Evolutionary conservation across 2,113 vertebrate genomes (phyloP).

Genomic region (Albula goreensis): DNA sequence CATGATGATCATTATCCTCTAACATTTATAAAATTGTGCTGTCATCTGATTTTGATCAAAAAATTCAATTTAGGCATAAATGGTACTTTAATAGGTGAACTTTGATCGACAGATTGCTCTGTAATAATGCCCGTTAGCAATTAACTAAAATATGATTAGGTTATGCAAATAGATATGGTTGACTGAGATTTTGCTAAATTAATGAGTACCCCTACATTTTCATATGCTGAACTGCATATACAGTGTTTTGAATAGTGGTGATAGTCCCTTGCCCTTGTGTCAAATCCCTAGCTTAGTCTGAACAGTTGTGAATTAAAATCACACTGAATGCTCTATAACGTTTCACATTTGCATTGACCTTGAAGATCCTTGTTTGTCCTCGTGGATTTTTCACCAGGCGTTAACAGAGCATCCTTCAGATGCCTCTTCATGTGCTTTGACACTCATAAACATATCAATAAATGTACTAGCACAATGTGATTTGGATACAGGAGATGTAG

Average conservation of each 20-base stretch:
- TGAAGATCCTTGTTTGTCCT: background rate
- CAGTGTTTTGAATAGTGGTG: background rate
- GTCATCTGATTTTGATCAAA: background rate
- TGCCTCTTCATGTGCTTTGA: background rate
- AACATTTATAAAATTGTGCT: background rate
- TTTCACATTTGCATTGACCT: background rate
- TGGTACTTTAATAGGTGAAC: background rate
- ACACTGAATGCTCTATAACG: background rate
- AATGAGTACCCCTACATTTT: background rate
- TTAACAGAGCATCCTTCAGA: background rate
- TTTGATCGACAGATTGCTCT: slow-evolving; percentile 1
- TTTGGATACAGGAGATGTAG: background rate
- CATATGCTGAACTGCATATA: background rate
- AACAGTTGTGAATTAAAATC: background rate
- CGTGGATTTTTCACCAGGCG: background rate
- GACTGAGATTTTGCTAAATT: background rate
- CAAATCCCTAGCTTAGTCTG: background rate
- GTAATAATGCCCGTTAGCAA: background rate
- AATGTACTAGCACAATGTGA: background rate
- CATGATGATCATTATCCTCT: background rate
- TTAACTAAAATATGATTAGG: background rate
- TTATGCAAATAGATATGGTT: background rate
- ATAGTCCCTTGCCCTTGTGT: background rate
- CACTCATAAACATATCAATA: background rate
- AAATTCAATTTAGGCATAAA: background rate